These are phyloP conservation scores for Lasioglossum lativentre DNA, from an alignment of 2,888 invertebrate genomes.

Conservation along the genomic window DNA sequence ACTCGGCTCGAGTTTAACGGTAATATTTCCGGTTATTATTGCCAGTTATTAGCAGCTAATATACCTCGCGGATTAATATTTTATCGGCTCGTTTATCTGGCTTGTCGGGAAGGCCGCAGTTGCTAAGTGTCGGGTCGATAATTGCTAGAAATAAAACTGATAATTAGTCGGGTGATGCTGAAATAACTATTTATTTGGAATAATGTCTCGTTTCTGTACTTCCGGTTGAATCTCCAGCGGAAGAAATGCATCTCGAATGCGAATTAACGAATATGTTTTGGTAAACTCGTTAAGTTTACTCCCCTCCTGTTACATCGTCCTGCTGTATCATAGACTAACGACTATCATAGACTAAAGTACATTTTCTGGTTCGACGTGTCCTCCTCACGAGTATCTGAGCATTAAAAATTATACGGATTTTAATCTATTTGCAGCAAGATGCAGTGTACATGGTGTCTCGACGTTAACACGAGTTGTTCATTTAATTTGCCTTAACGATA, in stretches of 20 bases:
- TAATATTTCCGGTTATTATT: conserved; percentile 8
- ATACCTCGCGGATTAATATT: not conserved
- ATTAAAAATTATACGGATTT: too few species aligned
- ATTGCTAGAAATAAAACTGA: conserved; percentile 1
- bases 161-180: not conserved
- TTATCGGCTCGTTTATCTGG: not conserved
- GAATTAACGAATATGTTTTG: not conserved
- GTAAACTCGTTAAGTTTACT: not conserved
- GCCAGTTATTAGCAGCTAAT: not conserved
- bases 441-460: too few species aligned
- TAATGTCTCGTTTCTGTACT: not conserved
- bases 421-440: too few species aligned
- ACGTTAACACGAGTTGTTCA: too few species aligned
- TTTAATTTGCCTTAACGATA: too few species aligned
- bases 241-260: not conserved
- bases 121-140: not conserved
- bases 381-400: too few species aligned
- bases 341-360: too few species aligned
- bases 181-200: not conserved
- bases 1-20: not conserved
- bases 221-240: not conserved
- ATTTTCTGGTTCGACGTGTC: too few species aligned
- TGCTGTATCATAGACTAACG: too few species aligned
- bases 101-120: not conserved
- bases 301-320: too few species aligned